Evolutionary conservation across 1,140 invertebrate species (phyloP).

Genomic region (Gryon sp.): DNA sequence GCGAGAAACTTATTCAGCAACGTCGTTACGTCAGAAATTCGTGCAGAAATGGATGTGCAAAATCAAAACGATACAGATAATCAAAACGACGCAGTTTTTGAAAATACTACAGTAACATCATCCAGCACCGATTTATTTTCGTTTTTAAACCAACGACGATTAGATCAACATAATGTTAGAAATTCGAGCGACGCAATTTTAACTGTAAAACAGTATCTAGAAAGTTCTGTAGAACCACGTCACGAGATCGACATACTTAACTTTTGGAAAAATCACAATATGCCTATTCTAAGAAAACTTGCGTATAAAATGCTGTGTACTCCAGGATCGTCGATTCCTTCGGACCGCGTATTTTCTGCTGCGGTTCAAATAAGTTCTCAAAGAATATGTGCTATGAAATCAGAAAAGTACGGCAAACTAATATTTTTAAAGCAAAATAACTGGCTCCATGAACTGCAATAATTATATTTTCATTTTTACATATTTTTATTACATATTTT

Average conservation of each 20-base stretch:
- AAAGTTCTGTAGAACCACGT: not conserved
- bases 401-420: constrained; percentile 13
- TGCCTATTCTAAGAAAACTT: not conserved
- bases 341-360: constrained; percentile 17
- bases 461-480: no score
- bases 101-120: constrained; percentile 2
- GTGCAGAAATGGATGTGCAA: no score
- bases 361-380: constrained; percentile 5
- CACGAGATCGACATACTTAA: not conserved
- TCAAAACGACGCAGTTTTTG: no score
- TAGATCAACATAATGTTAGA: not conserved
- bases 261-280: constrained; percentile 13
- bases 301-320: constrained; percentile 6
- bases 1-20: not conserved
- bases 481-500: no score
- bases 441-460: no score
- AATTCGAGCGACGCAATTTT: constrained; percentile 11
- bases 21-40: not conserved
- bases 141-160: not conserved
- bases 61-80: no score
- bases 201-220: constrained; percentile 10
- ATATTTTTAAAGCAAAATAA: constrained; percentile 22
- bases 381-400: not conserved
- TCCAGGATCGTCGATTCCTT: constrained; percentile 20
- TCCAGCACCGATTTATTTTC: constrained; percentile 3